Evolutionary conservation across 2,888 invertebrate genomes (phyloP), one percentile per base, ranked within the genome.

Genomic region (Girardia tigrina): DNA sequence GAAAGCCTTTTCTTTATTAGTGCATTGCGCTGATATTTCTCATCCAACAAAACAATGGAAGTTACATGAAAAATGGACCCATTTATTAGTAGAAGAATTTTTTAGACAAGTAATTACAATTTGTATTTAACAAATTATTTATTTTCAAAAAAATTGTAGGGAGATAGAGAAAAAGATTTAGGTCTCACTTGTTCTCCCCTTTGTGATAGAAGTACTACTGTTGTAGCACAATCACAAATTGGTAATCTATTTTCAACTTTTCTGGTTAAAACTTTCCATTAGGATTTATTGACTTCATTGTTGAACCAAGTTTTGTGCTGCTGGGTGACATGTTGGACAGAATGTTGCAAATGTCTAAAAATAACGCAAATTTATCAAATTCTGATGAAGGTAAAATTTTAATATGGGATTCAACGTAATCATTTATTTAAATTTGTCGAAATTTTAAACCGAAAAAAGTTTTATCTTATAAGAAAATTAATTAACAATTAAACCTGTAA

Each of bases 201-300:
- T n/a, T 77, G 77, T 75, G 77, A 77, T 42, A 6, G 77, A 56
- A 78, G 42, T 28, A 72, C 75, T n/a, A 78, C 74, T 16, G 28
- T 78, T 14, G 78, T 78, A n/a, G 78, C 77, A 4, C 75, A 78
- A 70, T 78, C 78, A 6, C 78, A 78, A 78, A 73, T 78, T 20
- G 78, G 77, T 77, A 70, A 76, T 71, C 20, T 2, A 28, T 71
- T 27, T 71, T 42, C n/a, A 23, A 70, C n/a, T 71, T 71, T 28
- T 4, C n/a, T 4, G 4, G 23, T 12, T 12, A 56, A 8, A 8
- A 20, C 23, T 20, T 4, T 56, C 23, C 23, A 20, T 36, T 56
- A 77, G 77, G 77, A 16, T 77, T 77, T 29, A 78, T 77, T 26
- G 77, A 77, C 36, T 76, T 77, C 29, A 77, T 77, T 27, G 77